Evolutionary conservation across 1,140 invertebrate species (phyloP).

Genomic region (Lordiphosa collinella): DNA sequence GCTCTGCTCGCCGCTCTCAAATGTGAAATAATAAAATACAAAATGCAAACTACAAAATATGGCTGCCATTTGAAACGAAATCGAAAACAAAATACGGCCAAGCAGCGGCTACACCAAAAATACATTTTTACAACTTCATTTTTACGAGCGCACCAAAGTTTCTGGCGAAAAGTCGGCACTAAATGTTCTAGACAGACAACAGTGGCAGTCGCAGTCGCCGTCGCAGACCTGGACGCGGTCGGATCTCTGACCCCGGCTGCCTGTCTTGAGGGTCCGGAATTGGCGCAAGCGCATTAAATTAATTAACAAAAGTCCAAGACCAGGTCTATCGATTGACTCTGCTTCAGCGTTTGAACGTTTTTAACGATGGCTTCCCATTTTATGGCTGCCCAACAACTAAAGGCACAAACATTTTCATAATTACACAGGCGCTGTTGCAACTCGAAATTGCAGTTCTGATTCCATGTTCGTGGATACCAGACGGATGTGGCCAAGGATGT

Average conservation of each 20-base stretch:
- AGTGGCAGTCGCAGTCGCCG: no score
- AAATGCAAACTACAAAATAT: constrained; percentile 42
- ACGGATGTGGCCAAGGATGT: no score
- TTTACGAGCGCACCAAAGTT: constrained; percentile 64
- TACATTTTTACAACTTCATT: constrained; percentile 67
- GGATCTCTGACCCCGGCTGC: constrained; percentile 23
- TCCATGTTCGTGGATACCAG: constrained; percentile 8
- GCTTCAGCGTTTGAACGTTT: no score
- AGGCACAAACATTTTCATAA: constrained; percentile 19
- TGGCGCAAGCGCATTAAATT: constrained; percentile 64
- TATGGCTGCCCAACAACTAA: constrained; percentile 21
- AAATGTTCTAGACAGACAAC: constrained; percentile 27
- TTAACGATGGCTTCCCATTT: constrained; percentile 5
- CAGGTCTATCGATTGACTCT: constrained; percentile 43
- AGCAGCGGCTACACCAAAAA: constrained; percentile 30
- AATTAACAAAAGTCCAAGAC: constrained; percentile 62
- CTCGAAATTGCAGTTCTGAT: not conserved
- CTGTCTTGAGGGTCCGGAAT: constrained; percentile 54
- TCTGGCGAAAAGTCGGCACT: constrained; percentile 31
- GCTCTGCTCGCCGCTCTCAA: not conserved
- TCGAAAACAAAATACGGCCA: constrained; percentile 58
- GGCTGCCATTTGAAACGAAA: constrained; percentile 67
- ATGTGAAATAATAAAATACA: constrained; percentile 11
- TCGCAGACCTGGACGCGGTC: not conserved
- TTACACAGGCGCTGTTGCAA: constrained; percentile 14